Base-by-base conservation (phyloP, 2,888 invertebrate genomes). In the Drosophila niveifrons region DNA sequence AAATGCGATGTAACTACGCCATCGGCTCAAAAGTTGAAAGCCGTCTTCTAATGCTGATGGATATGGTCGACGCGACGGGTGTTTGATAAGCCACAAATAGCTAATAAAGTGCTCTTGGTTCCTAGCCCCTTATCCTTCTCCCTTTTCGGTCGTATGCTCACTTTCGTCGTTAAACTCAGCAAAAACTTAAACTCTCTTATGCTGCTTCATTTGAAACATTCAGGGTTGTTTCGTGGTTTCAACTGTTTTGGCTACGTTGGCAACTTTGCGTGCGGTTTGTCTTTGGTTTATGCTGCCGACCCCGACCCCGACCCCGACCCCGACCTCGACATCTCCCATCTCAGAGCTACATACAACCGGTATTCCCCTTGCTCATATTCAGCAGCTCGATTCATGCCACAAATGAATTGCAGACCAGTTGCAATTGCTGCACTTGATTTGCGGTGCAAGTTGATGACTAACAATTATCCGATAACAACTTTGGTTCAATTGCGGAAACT, bases 381-480 rank as follows among this genome's bases (percentile, higher is more conserved):
- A 36, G 11, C 29, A 23, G 8, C 51, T 18, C 31, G 62, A 66
- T 57, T 55, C 61, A 44, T 59, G 69, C 74, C 77, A 53, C 86
- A 85, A 83, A 83, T 88, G 83, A 83, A 83, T 83, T 88, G 88
- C 83, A 80, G 86, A 66, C 66, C 66, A 80, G 81, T 62, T 87
- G 78, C 86, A 88, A 86, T 85, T 88, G 86, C 86, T 83, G 83
- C 88, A 83, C 83, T 83, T 88, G 83, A 83, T 83, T 88, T 88
- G 83, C 78, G 83, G 83, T 86, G 53, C 75, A 43, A 82, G 65
- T 72, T 75, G 78, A 88, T 82, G 86, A 80, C 65, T 75, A 85
- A 75, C 83, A 82, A 88, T 85, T 88, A 88, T 80, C 84, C 73
- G 76, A 59, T 72, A 71, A 73, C 71, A 66, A 62, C 72, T 78